Base-by-base conservation (phyloP, 1,140 invertebrate genomes). In the Euwallacea similis region DNA sequence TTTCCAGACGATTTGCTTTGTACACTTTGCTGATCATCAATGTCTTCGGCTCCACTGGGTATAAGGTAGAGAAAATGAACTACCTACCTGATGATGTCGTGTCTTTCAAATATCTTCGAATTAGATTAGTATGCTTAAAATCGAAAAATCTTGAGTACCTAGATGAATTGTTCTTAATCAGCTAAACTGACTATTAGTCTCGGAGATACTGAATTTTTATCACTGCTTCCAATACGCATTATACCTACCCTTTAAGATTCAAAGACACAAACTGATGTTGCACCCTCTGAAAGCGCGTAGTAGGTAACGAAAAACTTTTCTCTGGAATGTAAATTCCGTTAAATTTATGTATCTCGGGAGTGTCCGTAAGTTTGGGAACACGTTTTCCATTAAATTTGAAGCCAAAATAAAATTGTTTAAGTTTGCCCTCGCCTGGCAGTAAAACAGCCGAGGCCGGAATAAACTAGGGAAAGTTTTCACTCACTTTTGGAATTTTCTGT, bases 371-470 rank as follows among this genome's bases (percentile, higher is more conserved):
- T 53, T 65, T 65, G 42, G 63, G n/a, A 54, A 65, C 63, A 65
- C 63, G 63, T 65, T 65, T 65, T 65, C 63, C 63, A 65, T 65
- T 65, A 53, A 65, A 65, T 54, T 53, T 53, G 63, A 55, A 55
- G 47, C 44, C 47, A 41, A 46, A 54, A 65, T 41, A 54, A 54
- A 54, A 65, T 65, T 65, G 63, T 65, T 65, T 53, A 65, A 65
- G 63, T 65, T 65, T 65, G 16, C 53, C 63, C 63, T 54, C 63
- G 63, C 16, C 43, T 43, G 63, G 7, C 47, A 7, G 63, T 55
- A 54, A 54, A 53, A 42, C 47, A 8, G 21, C 16, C 21, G 9
- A n/a, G 13, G 43, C n/a, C 46, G 54, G 63, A 65, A 65, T 65
- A 65, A 21, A 42, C 53, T 42, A 53, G 42, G 60, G 15, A 64